These are phyloP conservation scores for Sarcophaga rosellei DNA, from an alignment of 2,888 invertebrate species.

Conservation along the genomic window DNA sequence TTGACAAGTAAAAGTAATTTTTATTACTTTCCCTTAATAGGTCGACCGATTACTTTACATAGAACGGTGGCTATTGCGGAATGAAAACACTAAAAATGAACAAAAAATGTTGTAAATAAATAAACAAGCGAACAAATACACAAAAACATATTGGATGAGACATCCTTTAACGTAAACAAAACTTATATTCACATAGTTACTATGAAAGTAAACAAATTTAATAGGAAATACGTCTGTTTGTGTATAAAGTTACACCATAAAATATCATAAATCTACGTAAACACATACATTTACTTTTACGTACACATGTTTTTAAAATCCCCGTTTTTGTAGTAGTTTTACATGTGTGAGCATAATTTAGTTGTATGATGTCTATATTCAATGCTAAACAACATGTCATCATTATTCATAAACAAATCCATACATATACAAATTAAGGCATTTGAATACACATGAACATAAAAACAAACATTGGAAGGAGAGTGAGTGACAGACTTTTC, in stretches of 20 bases:
- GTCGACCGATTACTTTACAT: neutral
- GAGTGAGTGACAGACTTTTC: neutral
- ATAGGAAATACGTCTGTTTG: slow-evolving; percentile 7
- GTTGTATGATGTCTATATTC: neutral
- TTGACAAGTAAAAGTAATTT: neutral
- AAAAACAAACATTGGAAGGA: neutral
- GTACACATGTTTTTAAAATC: no score
- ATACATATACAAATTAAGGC: neutral
- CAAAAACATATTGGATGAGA: neutral
- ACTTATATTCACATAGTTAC: neutral
- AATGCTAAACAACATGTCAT: slow-evolving; percentile 14
- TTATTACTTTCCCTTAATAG: no score
- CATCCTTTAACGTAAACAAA: neutral
- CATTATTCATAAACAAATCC: neutral
- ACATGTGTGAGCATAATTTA: no score
- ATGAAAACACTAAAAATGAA: neutral
- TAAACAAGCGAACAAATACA: neutral
- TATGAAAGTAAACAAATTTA: neutral
- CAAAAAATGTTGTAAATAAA: neutral
- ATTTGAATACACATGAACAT: neutral
- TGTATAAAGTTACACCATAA: neutral
- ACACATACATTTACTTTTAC: no score
- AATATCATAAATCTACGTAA: neutral
- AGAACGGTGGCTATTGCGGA: no score
- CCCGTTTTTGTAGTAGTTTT: no score